Base-by-base conservation (phyloP, 2,797 vertebrate species). In the Rhinogobio ventralis region DNA sequence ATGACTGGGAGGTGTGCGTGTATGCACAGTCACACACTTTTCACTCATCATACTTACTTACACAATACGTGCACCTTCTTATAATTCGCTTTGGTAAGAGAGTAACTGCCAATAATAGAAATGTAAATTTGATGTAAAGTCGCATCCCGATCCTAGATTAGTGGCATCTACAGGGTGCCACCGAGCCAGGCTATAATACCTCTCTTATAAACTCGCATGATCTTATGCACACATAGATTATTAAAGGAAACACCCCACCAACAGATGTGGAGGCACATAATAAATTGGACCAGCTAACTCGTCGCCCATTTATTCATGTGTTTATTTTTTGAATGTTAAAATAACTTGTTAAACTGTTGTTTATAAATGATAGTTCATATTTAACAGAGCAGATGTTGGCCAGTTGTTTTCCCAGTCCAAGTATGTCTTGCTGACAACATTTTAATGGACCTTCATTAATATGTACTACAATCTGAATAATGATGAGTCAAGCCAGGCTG, bases 101-200 rank as follows among this genome's bases (percentile, higher is more conserved):
- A 89, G 82, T 64, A 88, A 28, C 80, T 73, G 80, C 42, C 55
- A 60, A 72, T 45, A 85, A 85, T 67, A 73, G 53, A 39, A 85
- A 85, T 79, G 83, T 64, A 73, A 79, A 85, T 79, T 73, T 49
- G 39, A 72, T 79, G 42, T 85, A 51, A 71, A 64, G 87, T 88
- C 69, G 80, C 80, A 72, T 82, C 85, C 90, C 95, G 94, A 95
- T 95, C 95, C 93, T 85, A 89, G 92, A 94, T 95, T 92, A 95
- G 93, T 90, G 86, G 83, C 84, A 87, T 90, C 90, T 90, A 85
- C 91, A 3, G 84, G 90, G 89, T 89, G 23, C 45, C 55, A n/a
- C n/a, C n/a, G n/a, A n/a, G 13, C 36, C 14, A 64, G 28, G 28
- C 67, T 51, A n/a, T 53, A 91, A 88, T 88, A 14, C 10, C 87